Conservation (phyloP, 2,113 vertebrate species). For the Diadophis punctatus region DNA sequence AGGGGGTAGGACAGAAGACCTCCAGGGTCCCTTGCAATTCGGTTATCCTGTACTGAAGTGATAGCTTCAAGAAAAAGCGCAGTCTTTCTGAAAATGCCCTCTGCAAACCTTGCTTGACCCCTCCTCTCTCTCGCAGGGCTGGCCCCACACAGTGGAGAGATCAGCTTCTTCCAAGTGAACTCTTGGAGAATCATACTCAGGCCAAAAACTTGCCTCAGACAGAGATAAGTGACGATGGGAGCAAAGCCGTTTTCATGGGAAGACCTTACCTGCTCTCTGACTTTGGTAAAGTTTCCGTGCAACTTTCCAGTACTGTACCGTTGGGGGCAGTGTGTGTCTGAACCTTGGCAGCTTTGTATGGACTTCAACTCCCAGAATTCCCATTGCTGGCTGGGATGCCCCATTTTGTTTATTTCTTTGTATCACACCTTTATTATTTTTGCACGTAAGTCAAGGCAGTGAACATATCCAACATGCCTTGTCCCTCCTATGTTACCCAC, state of each 20-base stretch:
- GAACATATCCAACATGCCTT: too few relatives aligned
- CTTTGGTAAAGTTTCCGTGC: conserved; percentile 53
- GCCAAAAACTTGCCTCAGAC: conserved; percentile 43
- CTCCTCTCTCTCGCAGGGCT: conserved; percentile 50
- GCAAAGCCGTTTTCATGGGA: conserved; percentile 42
- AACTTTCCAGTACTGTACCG: not conserved
- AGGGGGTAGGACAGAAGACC: not conserved
- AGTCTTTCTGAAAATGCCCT: fast-evolving
- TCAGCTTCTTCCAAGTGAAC: conserved; percentile 58
- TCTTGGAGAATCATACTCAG: conserved; percentile 44
- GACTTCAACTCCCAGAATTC: not conserved
- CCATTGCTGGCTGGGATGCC: not conserved
- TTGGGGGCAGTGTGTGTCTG: not conserved
- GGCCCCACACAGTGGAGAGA: conserved; percentile 63
- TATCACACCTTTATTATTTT: too few relatives aligned
- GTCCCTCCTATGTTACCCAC: too few relatives aligned
- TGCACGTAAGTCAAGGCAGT: too few relatives aligned
- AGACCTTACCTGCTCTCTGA: conserved; percentile 35
- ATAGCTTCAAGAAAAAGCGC: not conserved
- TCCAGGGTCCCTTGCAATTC: not conserved
- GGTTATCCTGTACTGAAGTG: not conserved
- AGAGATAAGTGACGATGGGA: conserved; percentile 31
- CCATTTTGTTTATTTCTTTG: not conserved
- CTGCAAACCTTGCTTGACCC: conserved; percentile 40
- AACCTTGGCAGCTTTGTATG: not conserved